Percentiles rank a stretch among this genome's conserved stretches.
These are phyloP conservation scores for Stenolophus ochropezus DNA, from an alignment of 2,888 invertebrate genomes.

Conservation along the genomic window DNA sequence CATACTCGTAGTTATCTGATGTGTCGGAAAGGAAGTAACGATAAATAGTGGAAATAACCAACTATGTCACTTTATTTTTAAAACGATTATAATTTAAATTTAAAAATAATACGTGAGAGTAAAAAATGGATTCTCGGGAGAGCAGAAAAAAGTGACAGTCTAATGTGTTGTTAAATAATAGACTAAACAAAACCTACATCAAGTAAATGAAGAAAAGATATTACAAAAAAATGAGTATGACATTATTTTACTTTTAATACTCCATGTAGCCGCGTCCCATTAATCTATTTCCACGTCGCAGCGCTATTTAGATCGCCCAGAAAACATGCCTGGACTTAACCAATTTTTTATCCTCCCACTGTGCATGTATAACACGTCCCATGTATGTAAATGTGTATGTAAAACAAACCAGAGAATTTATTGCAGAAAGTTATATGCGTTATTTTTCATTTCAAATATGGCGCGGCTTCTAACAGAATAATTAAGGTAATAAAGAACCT, in stretches of 20 bases:
- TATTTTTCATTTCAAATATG: conserved; percentile 51
- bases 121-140: too few relatives aligned
- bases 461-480: conserved; percentile 32
- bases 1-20: too few relatives aligned
- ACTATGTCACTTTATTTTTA: too few relatives aligned
- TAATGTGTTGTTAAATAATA: neutral
- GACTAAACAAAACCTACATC: neutral
- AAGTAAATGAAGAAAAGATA: conserved; percentile 15
- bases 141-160: neutral
- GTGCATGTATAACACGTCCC: conserved; percentile 48
- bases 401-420: conserved; percentile 47
- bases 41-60: too few relatives aligned
- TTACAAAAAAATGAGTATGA: neutral
- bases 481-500: conserved; percentile 47
- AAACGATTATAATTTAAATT: too few relatives aligned
- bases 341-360: conserved; percentile 42
- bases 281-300: conserved; percentile 26
- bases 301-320: conserved; percentile 38
- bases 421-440: conserved; percentile 51
- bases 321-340: conserved; percentile 28
- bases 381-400: conserved; percentile 47
- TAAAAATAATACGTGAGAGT: too few relatives aligned
- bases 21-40: too few relatives aligned
- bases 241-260: conserved; percentile 26
- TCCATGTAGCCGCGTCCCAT: neutral